Conservation (phyloP, 2,113 vertebrate species). For the Atlantisia rogersi region DNA sequence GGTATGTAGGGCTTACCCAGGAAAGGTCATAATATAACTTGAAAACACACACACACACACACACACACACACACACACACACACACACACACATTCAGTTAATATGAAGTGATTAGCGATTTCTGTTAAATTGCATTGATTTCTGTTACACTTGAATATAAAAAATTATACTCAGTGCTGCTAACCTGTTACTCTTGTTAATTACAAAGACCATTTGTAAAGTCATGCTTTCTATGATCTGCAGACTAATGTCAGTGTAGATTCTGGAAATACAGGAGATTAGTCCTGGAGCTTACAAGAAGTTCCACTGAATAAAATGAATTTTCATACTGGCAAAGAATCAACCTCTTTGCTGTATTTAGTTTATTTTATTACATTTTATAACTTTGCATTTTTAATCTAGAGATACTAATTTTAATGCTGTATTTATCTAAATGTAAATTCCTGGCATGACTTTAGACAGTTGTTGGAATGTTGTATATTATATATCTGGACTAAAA, state of each 20-base stretch:
- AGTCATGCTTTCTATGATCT: neutral
- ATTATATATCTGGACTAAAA: neutral
- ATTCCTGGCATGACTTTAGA: neutral
- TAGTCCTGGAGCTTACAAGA: neutral
- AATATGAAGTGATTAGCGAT: neutral
- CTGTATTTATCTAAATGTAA: neutral
- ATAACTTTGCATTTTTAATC: neutral
- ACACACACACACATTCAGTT: neutral
- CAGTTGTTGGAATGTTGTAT: neutral
- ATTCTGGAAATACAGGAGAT: neutral
- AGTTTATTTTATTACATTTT: neutral
- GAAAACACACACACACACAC: neutral
- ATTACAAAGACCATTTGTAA: neutral
- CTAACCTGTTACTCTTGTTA: neutral
- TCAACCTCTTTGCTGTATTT: neutral
- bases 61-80: no score
- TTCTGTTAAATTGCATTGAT: neutral
- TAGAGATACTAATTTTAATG: neutral
- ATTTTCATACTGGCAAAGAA: neutral
- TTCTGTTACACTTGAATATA: neutral
- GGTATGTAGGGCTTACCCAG: neutral
- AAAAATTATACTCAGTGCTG: neutral
- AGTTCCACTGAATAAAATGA: neutral
- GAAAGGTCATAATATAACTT: neutral
- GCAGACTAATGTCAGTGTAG: neutral